Evolutionary conservation across 2,888 invertebrate genomes (phyloP), one percentile per base, ranked within the genome.

Genomic region (Oxycera nigricornis): DNA sequence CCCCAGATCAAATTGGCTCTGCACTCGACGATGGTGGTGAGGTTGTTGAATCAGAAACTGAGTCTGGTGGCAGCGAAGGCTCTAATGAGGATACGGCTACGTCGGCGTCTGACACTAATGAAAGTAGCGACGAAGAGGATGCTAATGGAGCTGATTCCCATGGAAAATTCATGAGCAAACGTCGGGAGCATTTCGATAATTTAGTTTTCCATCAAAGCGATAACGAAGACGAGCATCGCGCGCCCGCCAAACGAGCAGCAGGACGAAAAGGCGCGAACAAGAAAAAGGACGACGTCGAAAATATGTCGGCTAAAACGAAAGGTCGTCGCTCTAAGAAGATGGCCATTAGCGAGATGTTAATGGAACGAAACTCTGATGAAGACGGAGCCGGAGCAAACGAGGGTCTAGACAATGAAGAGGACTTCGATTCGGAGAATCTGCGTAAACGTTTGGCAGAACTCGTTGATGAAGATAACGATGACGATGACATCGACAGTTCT

Each of bases 401-500:
- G 22, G 80, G 81, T 78, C 83, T 82, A 77, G 78, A 81, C 57
- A n/a, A n/a, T n/a, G n/a, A n/a, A n/a, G n/a, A n/a, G n/a, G 81
- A 84, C 80, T 83, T 85, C 70, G 84, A 84, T 78, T 83, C 85
- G 35, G 83, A 85, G 77, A 82, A 82, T 79, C 83, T 83, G 78
- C 82, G 82, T 11, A 80, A 82, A 73, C 82, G 85, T 39, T 79
- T 86, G 57, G 80, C 81, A 9, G 84, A 84, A 73, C 78, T 85
- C 55, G 73, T 41, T 31, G 74, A 76, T 74, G 77, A 78, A 9
- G 77, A 77, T 59, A 77, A 76, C 65, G 78, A 76, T 46, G 75
- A 76, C 72, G 77, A 77, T 59, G 76, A 76, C 35, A 75, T 76
- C 26, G 65, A 75, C 57, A 46, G 68, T 57, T 9, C 35, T 22